Base-by-base conservation (phyloP, 1,140 invertebrate species). In the Cotesia typhae region DNA sequence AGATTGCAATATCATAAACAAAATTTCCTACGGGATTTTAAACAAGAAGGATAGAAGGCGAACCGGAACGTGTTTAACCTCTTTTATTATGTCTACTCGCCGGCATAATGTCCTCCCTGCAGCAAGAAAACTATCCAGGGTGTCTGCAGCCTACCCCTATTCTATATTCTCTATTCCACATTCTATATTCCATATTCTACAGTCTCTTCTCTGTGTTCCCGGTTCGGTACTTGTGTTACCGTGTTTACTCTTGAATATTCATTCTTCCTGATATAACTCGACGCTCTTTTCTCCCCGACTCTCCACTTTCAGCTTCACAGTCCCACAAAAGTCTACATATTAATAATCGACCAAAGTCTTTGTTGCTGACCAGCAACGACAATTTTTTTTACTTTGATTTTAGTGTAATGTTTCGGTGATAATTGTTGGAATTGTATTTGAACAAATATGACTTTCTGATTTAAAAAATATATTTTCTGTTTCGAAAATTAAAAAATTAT, bases 1-100 rank as follows among this genome's bases (percentile, higher is more conserved):
- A 57, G 68, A 81, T 28, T 79, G 79, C 81, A 82, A 82, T 82
- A 82, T 82, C 81, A 74, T 82, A 82, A 82, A 82, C 81, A 81
- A 77, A 35, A 71, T 52, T 67, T 53, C 65, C 55, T 47, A 47
- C 41, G 10, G 10, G 6, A 7, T 47, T 47, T 47, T 47, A 47
- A 47, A 47, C 41, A 47, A 47, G 41, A 47, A 72, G 59, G 36
- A 37, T 65, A 65, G 12, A 38, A 38, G 63, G 63, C 41, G 9
- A 64, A 47, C 4, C 9, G n/a, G 17, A 17, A n/a, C 51, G 12
- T 20, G 53, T 57, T 17, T 57, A 57, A 57, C 53, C 53, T 57
- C 53, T 20, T 57, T 20, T 57, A 17, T 57, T 57, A 14, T 57
- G n/a, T 17, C 53, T 57, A 57, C 17, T 10, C 41, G 41, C 41